A percentile compares a stretch with the other conserved stretches of the same genome.
Evolutionary conservation across 2,113 vertebrate species (phyloP).

Genomic region (Alligator mississippiensis): DNA sequence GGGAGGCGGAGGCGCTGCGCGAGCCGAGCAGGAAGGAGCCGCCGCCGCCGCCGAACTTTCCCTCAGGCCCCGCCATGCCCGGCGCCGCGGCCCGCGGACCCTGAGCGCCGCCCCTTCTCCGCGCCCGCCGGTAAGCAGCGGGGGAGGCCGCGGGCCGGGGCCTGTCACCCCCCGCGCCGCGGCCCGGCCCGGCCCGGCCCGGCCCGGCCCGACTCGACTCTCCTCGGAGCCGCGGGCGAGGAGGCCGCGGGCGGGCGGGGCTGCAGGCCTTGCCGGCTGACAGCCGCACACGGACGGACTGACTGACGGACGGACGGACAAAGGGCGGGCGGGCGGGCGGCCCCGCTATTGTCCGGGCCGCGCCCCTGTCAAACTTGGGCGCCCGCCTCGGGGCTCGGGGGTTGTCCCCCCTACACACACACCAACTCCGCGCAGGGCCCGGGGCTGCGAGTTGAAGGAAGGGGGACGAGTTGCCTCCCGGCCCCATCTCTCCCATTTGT

Average conservation of each 20-base stretch:
- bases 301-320: slow-evolving; percentile 39
- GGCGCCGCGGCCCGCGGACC: slow-evolving; percentile 17
- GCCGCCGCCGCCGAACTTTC: slow-evolving; percentile 12
- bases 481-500: not conserved
- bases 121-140: not conserved
- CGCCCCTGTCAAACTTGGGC: too few relatives aligned
- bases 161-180: not conserved
- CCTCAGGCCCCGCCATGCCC: slow-evolving; percentile 11
- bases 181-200: slow-evolving; percentile 13
- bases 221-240: slow-evolving; percentile 47
- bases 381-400: too few relatives aligned
- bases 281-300: not conserved
- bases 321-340: not conserved
- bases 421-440: too few relatives aligned
- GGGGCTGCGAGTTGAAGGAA: too few relatives aligned
- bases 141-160: not conserved
- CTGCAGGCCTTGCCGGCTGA: not conserved
- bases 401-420: too few relatives aligned
- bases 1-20: slow-evolving; percentile 35
- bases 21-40: slow-evolving; percentile 56
- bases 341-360: too few relatives aligned
- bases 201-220: slow-evolving; percentile 54
- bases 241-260: slow-evolving; percentile 54
- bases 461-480: not conserved
- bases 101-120: not conserved